phyloP scores from a whole-genome alignment of 2,888 invertebrate species.

The Trichogramma dendrolimi region DNA sequence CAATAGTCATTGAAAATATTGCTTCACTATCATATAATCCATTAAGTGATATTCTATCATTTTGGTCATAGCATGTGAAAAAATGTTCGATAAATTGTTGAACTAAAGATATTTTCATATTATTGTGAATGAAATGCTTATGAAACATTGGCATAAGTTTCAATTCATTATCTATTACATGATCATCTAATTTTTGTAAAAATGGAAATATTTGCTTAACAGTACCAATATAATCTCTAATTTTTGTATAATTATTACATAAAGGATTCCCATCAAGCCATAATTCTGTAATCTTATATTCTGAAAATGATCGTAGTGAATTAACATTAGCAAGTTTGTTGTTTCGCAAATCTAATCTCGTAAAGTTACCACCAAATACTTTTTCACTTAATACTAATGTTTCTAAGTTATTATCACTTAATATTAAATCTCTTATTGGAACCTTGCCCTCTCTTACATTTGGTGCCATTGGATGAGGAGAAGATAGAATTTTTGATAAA shows the following conservation, averaged over 20 bases:
- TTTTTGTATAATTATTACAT: slow-evolving; percentile 37
- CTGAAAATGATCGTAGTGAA: slow-evolving; percentile 41
- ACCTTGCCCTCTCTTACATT: slow-evolving; percentile 35
- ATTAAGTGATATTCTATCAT: slow-evolving; percentile 43
- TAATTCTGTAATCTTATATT: slow-evolving; percentile 45
- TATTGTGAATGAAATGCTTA: slow-evolving; percentile 39
- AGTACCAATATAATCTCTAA: slow-evolving; percentile 42
- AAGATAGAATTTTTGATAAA: slow-evolving; percentile 35
- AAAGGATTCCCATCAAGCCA: slow-evolving; percentile 49
- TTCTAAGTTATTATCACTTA: slow-evolving; percentile 40
- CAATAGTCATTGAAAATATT: slow-evolving; percentile 47
- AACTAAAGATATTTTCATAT: slow-evolving; percentile 36
- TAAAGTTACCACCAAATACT: slow-evolving; percentile 40
- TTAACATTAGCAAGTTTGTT: slow-evolving; percentile 42
- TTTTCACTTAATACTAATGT: slow-evolving; percentile 40
- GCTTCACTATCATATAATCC: slow-evolving; percentile 47
- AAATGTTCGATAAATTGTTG: slow-evolving; percentile 47
- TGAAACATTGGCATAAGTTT: slow-evolving; percentile 38
- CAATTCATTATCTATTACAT: slow-evolving; percentile 40
- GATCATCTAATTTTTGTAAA: slow-evolving; percentile 44
- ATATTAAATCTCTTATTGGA: slow-evolving; percentile 42
- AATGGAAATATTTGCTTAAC: slow-evolving; percentile 43
- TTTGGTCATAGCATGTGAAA: slow-evolving; percentile 47
- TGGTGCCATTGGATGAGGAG: background rate
- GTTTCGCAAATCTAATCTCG: slow-evolving; percentile 43